Conservation (phyloP, 2,888 invertebrate genomes). For the Agrilus biguttatus region DNA sequence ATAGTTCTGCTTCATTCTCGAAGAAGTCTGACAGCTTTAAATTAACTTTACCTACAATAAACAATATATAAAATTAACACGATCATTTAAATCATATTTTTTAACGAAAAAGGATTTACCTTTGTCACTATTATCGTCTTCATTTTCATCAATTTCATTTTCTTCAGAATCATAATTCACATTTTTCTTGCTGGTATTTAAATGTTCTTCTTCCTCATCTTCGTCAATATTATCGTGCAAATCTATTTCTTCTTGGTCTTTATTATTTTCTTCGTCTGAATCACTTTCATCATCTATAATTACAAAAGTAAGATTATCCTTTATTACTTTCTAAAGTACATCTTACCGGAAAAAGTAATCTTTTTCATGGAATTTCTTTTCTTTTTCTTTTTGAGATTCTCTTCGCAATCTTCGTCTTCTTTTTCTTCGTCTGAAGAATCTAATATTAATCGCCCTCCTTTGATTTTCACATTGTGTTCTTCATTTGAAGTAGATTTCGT, state of each 20-base stretch:
- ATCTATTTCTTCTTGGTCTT: slow-evolving; percentile 22
- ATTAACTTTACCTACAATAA: not conserved
- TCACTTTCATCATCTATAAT: slow-evolving; percentile 20
- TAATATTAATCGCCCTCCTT: slow-evolving; percentile 10
- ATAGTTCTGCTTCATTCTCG: slow-evolving; percentile 83
- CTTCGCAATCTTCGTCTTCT: slow-evolving; percentile 12
- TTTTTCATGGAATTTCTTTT: slow-evolving; percentile 23
- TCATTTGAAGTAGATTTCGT: not conserved
- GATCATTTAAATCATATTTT: not conserved
- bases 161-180: slow-evolving; percentile 76
- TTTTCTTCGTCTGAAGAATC: slow-evolving; percentile 27
- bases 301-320: slow-evolving; percentile 8
- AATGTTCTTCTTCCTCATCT: slow-evolving; percentile 25
- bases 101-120: not conserved
- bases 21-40: slow-evolving; percentile 56
- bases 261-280: slow-evolving; percentile 12
- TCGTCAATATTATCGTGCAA: slow-evolving; percentile 22
- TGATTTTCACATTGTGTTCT: slow-evolving; percentile 1
- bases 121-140: slow-evolving; percentile 4
- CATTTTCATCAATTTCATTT: slow-evolving; percentile 43
- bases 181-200: slow-evolving; percentile 12
- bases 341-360: slow-evolving; percentile 36
- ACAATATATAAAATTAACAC: not conserved
- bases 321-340: not conserved
- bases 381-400: slow-evolving; percentile 10